Percentiles rank a stretch among this genome's conserved stretches.
Conservation (phyloP, 2,113 vertebrate genomes). For the Candoia aspera region DNA sequence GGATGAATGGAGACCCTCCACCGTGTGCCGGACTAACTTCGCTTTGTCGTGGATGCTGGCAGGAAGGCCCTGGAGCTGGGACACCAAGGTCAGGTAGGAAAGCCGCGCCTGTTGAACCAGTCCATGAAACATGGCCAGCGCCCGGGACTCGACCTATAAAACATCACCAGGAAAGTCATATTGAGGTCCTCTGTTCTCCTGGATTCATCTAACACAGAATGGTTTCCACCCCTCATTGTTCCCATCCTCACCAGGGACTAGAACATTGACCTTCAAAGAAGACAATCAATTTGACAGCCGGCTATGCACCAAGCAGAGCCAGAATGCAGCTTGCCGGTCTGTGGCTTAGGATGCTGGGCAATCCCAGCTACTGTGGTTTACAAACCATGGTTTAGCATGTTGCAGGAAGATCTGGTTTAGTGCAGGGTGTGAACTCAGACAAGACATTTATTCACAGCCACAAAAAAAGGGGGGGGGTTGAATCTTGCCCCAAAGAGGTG, state of each 20-base stretch:
- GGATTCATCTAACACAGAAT: too few species aligned
- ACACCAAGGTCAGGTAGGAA: conserved; percentile 73
- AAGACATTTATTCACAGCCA: too few species aligned
- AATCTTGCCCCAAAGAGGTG: not conserved
- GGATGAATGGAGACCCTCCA: conserved; percentile 79
- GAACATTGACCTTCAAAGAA: not conserved
- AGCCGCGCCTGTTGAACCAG: conserved; percentile 79
- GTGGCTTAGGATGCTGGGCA: too few species aligned
- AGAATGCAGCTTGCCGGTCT: not conserved
- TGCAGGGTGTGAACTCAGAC: too few species aligned
- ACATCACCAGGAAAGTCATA: not conserved
- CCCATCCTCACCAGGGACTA: not conserved
- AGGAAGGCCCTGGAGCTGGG: conserved; percentile 82
- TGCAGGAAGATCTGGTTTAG: too few species aligned
- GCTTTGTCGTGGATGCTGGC: conserved; percentile 80
- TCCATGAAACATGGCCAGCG: conserved; percentile 76
- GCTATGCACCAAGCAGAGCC: not conserved
- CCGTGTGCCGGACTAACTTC: conserved; percentile 69
- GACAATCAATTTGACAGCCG: not conserved
- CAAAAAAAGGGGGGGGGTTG: not conserved
- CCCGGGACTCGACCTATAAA: conserved; percentile 66
- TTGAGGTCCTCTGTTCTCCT: too few species aligned
- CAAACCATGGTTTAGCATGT: too few species aligned
- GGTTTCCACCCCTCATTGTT: not conserved
- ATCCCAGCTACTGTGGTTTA: too few species aligned